Evolutionary conservation across 2,113 vertebrate genomes (phyloP).

Genomic region (Pachycephala philippinensis): DNA sequence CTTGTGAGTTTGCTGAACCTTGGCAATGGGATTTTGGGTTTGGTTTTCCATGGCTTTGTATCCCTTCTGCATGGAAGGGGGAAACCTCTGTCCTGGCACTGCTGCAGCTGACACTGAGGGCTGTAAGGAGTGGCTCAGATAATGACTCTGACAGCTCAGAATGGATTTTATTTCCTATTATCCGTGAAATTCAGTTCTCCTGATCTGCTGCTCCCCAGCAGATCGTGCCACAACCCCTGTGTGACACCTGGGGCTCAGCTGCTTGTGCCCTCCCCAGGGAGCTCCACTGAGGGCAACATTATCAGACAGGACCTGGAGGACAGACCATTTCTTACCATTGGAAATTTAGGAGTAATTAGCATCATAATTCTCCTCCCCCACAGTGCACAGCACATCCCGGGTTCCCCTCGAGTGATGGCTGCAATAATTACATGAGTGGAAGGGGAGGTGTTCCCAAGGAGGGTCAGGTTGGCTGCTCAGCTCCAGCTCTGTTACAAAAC

Average conservation of each 20-base stretch:
- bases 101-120: not conserved
- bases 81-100: not conserved
- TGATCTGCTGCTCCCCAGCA: not conserved
- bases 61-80: not conserved
- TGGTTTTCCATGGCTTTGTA: not conserved
- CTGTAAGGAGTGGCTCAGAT: not conserved
- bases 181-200: not conserved
- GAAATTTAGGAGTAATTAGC: not conserved
- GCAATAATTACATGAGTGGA: rapidly evolving
- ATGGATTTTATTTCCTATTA: not conserved
- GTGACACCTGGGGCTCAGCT: not conserved
- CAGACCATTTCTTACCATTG: not conserved
- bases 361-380: not conserved
- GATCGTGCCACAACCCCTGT: rapidly evolving
- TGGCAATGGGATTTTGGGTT: not conserved
- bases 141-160: not conserved
- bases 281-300: not conserved
- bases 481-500: not conserved
- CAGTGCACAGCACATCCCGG: rapidly evolving
- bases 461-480: not conserved
- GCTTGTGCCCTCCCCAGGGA: not conserved
- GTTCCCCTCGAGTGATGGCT: not conserved
- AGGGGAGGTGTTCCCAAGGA: not conserved
- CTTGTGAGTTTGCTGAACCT: not conserved
- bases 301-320: not conserved